These are phyloP conservation scores for Falco peregrinus DNA, from an alignment of 2,797 vertebrate species.

Conservation along the genomic window DNA sequence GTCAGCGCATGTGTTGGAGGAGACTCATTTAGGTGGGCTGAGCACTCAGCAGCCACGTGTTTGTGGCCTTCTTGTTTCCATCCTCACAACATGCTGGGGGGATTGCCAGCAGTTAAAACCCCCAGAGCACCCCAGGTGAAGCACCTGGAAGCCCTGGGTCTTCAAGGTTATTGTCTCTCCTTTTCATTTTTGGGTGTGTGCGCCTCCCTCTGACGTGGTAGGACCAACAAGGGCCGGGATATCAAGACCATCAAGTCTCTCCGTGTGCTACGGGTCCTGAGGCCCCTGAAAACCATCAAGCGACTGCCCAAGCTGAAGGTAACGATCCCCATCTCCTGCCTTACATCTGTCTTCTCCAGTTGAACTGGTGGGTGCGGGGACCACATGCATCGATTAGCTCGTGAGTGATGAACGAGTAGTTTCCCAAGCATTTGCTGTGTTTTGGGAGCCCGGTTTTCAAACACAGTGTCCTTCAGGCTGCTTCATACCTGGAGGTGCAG, in stretches of 20 bases:
- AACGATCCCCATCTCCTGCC: not conserved
- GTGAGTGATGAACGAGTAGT: not conserved
- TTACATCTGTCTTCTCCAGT: not conserved
- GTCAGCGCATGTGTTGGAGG: not conserved
- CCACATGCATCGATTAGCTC: rapidly evolving
- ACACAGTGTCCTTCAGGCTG: not conserved
- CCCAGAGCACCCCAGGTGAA: not conserved
- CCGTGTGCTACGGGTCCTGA: conserved; percentile 91
- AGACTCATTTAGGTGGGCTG: not conserved
- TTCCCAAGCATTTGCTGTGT: not conserved
- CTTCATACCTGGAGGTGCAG: not conserved
- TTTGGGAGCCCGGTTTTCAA: not conserved
- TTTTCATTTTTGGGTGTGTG: not conserved
- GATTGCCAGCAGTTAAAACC: not conserved
- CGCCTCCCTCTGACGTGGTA: conserved; percentile 34
- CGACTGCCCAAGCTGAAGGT: conserved; percentile 98
- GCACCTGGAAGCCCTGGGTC: not conserved
- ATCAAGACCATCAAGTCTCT: conserved; percentile 99
- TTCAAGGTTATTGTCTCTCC: not conserved
- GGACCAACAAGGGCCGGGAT: conserved; percentile 95
- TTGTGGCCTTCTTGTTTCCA: not conserved
- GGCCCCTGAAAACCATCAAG: conserved; percentile 98
- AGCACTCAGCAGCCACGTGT: rapidly evolving
- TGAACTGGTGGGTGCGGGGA: not conserved
- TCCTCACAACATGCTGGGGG: not conserved